Percentiles rank a stretch among this genome's conserved stretches.
phyloP scores from a whole-genome alignment of 2,888 invertebrate genomes.

The Campopleginae sp. region DNA sequence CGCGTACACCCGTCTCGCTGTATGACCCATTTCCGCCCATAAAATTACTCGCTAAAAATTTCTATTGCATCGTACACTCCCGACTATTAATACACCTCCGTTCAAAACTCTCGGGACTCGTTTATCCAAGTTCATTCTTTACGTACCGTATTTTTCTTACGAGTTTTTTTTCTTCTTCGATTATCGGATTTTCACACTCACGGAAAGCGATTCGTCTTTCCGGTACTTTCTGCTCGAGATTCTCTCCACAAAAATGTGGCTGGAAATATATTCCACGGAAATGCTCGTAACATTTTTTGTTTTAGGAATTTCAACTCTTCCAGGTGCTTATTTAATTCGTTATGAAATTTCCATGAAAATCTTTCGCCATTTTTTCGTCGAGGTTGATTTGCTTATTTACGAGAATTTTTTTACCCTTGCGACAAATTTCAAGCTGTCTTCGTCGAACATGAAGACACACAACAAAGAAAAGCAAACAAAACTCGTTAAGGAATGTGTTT shows the following conservation, averaged over 20 bases:
- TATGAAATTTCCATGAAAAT: neutral
- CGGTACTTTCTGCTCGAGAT: neutral
- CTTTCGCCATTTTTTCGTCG: neutral
- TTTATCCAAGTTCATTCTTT: neutral
- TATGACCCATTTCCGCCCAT: constrained; percentile 67
- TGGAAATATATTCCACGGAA: too few relatives aligned
- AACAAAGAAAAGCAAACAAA: too few relatives aligned
- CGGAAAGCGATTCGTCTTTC: neutral
- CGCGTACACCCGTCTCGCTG: constrained; percentile 33
- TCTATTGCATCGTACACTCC: constrained; percentile 36
- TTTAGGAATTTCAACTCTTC: too few relatives aligned
- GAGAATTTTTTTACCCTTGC: too few relatives aligned
- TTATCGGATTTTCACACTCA: neutral
- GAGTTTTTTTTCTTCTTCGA: neutral
- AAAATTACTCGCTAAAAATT: constrained; percentile 64
- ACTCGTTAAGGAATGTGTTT: neutral
- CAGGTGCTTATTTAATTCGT: too few relatives aligned
- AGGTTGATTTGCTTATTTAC: neutral
- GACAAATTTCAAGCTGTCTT: too few relatives aligned
- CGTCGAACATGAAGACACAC: neutral
- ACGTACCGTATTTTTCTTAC: neutral
- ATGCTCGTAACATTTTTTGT: too few relatives aligned
- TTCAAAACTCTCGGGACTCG: neutral
- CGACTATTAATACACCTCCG: neutral
- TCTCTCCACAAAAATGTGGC: too few relatives aligned